Percentiles rank a stretch among this genome's conserved stretches.
Conservation (phyloP, 1,140 invertebrate species). For the Trichonephila inaurata region DNA sequence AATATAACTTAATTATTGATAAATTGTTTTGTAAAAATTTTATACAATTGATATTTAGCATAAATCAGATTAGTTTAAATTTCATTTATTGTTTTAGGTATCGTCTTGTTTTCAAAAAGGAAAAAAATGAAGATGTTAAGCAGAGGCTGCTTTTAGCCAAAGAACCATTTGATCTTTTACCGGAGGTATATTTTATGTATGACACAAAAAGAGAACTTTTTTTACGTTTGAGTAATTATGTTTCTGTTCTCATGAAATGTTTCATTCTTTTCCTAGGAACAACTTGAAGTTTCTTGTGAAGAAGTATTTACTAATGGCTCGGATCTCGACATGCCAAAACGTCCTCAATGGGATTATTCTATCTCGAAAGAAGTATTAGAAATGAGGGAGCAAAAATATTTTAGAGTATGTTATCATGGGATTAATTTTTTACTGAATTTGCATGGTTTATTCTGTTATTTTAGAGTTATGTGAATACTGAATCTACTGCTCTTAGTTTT, state of each 20-base stretch:
- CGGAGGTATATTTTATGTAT: constrained; percentile 78
- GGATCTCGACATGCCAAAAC: constrained; percentile 81
- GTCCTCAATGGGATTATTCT: constrained; percentile 81
- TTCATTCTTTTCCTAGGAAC: constrained; percentile 75
- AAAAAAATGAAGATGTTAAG: constrained; percentile 81
- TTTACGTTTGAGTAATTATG: neutral
- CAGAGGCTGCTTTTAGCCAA: constrained; percentile 79
- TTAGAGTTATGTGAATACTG: too few relatives aligned
- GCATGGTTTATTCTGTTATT: too few relatives aligned
- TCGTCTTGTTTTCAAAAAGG: constrained; percentile 81
- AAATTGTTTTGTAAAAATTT: too few relatives aligned
- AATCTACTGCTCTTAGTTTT: too few relatives aligned
- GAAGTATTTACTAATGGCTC: constrained; percentile 80
- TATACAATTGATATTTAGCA: too few relatives aligned
- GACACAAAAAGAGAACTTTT: neutral
- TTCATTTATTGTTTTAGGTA: constrained; percentile 79
- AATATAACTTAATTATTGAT: too few relatives aligned
- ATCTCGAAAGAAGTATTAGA: constrained; percentile 80
- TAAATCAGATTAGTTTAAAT: neutral
- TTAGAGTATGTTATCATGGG: constrained; percentile 78
- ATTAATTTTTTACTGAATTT: too few relatives aligned
- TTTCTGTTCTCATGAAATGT: neutral
- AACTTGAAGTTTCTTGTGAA: constrained; percentile 80
- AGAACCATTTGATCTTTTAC: constrained; percentile 78
- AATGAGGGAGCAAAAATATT: constrained; percentile 81